These are phyloP conservation scores for Pseudorasbora parva DNA, from an alignment of 2,113 vertebrate species.

Conservation along the genomic window DNA sequence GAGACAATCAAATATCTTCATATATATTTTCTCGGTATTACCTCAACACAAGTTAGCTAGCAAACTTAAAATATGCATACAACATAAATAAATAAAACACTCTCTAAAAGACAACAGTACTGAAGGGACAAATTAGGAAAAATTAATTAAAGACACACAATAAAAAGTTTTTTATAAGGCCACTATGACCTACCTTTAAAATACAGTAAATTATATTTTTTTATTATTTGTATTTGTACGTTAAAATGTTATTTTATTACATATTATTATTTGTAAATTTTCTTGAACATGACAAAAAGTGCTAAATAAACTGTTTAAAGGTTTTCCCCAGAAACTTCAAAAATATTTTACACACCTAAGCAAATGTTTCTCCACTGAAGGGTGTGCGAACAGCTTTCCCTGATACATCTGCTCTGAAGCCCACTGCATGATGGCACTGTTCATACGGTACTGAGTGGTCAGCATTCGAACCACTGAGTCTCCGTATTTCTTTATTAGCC, in stretches of 20 bases:
- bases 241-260: too few species aligned
- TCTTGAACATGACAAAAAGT: background rate
- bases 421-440: conserved; percentile 88
- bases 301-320: background rate
- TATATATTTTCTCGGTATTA: background rate
- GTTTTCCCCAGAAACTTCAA: background rate
- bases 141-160: too few species aligned
- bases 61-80: background rate
- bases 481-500: conserved; percentile 77
- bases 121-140: too few species aligned
- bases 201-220: too few species aligned
- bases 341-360: conserved; percentile 79
- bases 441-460: conserved; percentile 95
- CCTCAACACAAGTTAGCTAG: background rate
- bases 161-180: background rate
- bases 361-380: conserved; percentile 83
- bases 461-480: conserved; percentile 80
- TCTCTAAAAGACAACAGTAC: too few species aligned
- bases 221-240: too few species aligned
- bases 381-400: conserved; percentile 83
- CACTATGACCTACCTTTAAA: background rate
- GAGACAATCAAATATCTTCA: background rate
- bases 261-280: too few species aligned
- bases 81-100: too few species aligned
- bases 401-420: conserved; percentile 88